These are phyloP conservation scores for Iphiclides podalirius DNA, from an alignment of 2,888 invertebrate species.

Conservation along the genomic window DNA sequence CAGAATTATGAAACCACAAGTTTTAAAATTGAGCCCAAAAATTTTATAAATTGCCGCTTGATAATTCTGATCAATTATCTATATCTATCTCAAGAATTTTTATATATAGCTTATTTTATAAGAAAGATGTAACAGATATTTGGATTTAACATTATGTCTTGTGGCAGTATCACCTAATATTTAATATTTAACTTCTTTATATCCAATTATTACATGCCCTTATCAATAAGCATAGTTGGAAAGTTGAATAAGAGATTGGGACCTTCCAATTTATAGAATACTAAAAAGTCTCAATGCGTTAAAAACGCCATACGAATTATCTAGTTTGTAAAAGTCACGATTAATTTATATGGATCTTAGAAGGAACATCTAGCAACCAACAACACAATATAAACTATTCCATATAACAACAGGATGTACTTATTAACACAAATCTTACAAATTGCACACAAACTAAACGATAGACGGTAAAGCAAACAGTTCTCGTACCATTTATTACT, in stretches of 20 bases:
- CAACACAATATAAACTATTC: conserved; percentile 24
- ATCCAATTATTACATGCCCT: conserved; percentile 1
- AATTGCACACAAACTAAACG: conserved; percentile 22
- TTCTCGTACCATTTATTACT: conserved; percentile 45
- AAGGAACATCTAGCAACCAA: conserved; percentile 22
- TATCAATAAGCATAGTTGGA: conserved; percentile 6
- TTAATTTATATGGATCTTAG: neutral
- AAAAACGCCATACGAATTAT: conserved; percentile 10
- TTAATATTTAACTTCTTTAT: conserved; percentile 9
- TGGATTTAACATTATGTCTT: conserved; percentile 5
- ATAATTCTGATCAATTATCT: conserved; percentile 5
- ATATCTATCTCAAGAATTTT: conserved; percentile 3
- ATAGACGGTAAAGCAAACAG: conserved; percentile 51
- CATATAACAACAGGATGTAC: conserved; percentile 17
- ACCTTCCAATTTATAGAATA: conserved; percentile 24
- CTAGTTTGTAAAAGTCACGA: conserved; percentile 3
- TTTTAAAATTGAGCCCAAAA: conserved; percentile 10
- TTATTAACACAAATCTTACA: conserved; percentile 15
- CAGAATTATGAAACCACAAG: conserved; percentile 17
- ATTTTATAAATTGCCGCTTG: conserved; percentile 11
- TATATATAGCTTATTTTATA: conserved; percentile 2
- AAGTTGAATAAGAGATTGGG: conserved; percentile 12
- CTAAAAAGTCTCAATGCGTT: conserved; percentile 8
- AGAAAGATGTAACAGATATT: conserved; percentile 6
- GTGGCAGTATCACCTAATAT: conserved; percentile 18